Evolutionary conservation across 2,888 invertebrate species (phyloP).

Genomic region (Pseudoips prasinana): DNA sequence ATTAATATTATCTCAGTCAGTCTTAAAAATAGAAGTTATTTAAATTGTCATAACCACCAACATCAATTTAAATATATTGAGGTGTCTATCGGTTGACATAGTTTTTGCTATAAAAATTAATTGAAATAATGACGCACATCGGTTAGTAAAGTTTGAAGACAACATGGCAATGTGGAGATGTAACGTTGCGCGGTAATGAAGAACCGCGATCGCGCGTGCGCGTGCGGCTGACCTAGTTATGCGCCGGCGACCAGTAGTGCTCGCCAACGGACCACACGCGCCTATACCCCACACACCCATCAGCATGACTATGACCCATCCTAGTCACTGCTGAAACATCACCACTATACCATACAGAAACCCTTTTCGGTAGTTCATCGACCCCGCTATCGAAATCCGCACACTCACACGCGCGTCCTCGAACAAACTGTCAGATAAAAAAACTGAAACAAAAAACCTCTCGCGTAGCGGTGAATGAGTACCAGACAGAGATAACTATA

Average conservation of each 20-base stretch:
- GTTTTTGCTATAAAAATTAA: conserved; percentile 13
- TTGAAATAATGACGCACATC: conserved; percentile 12
- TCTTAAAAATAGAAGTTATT: too few species aligned
- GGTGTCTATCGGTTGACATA: conserved; percentile 1
- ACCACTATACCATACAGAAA: conserved; percentile 62
- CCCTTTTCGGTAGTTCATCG: conserved; percentile 75
- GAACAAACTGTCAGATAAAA: conserved; percentile 66
- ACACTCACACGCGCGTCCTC: conserved; percentile 73
- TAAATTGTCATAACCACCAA: too few species aligned
- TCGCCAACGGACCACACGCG: conserved; percentile 57
- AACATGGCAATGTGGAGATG: conserved; percentile 29
- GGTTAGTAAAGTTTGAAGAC: conserved; percentile 27
- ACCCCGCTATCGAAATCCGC: conserved; percentile 81
- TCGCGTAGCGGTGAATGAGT: conserved; percentile 68
- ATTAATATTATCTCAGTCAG: too few species aligned
- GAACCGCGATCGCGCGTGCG: conserved; percentile 58
- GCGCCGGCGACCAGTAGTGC: conserved; percentile 54
- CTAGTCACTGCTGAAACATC: conserved; percentile 56
- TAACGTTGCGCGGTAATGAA: conserved; percentile 52
- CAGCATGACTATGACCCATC: conserved; percentile 45
- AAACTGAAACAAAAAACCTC: conserved; percentile 70
- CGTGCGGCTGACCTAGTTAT: conserved; percentile 70
- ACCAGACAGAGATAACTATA: conserved; percentile 78
- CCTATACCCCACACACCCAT: conserved; percentile 39
- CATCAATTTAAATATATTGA: too few species aligned